These are phyloP conservation scores for Pasiphila rectangulata DNA, from an alignment of 2,888 invertebrate species.

Conservation along the genomic window DNA sequence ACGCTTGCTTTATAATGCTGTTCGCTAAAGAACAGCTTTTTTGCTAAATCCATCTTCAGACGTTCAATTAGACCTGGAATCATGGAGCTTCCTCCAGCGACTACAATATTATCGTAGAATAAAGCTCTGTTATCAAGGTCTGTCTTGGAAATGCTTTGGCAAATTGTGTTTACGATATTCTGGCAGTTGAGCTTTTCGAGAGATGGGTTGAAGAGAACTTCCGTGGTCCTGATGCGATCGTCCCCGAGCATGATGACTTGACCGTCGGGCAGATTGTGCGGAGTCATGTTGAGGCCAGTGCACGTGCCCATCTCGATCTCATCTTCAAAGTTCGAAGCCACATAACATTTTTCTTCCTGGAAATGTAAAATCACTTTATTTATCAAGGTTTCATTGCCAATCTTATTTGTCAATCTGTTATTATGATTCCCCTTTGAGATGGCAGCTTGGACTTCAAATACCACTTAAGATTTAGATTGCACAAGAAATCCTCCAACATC, in stretches of 20 bases:
- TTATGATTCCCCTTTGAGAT: background rate
- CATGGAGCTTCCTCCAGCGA: constrained; percentile 93
- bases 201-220: constrained; percentile 91
- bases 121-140: constrained; percentile 92
- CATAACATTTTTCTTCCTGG: constrained; percentile 56
- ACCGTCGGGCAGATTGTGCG: constrained; percentile 93
- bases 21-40: constrained; percentile 73
- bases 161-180: constrained; percentile 83
- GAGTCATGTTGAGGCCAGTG: constrained; percentile 87
- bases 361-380: constrained; percentile 19
- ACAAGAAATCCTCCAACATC: no score
- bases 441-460: no score
- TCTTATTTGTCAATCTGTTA: background rate
- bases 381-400: no score
- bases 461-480: no score
- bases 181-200: constrained; percentile 88
- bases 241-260: constrained; percentile 88
- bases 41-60: constrained; percentile 91
- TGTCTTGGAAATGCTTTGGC: constrained; percentile 80
- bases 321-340: constrained; percentile 47
- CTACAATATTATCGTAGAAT: constrained; percentile 92
- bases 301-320: constrained; percentile 50
- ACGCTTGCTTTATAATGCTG: constrained; percentile 85
- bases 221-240: constrained; percentile 91
- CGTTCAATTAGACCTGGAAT: constrained; percentile 94